phyloP scores from a whole-genome alignment of 2,113 vertebrate species.

The Hoplias malabaricus region DNA sequence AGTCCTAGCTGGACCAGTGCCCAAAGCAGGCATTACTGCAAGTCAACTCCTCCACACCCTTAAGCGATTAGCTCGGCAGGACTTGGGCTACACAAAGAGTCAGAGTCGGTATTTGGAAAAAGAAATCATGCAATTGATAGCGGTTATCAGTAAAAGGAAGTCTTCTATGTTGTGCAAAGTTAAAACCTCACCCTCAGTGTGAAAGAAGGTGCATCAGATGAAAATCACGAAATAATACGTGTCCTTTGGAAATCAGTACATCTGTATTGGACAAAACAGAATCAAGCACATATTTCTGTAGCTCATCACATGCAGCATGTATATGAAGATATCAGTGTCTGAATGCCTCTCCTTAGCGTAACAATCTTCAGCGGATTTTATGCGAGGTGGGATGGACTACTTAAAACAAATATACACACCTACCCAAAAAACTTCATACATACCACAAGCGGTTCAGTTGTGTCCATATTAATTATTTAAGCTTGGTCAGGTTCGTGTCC shows the following conservation, averaged over 20 bases:
- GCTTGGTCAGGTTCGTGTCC: neutral
- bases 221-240: neutral
- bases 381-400: neutral
- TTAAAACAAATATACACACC: neutral
- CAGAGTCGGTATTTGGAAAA: neutral
- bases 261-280: neutral
- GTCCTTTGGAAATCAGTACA: neutral
- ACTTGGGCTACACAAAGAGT: slow-evolving; percentile 5
- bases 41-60: slow-evolving; percentile 24
- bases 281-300: neutral
- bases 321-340: no score
- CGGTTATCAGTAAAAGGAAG: neutral
- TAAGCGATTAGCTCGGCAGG: slow-evolving; percentile 50
- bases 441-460: slow-evolving; percentile 4
- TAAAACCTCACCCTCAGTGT: neutral
- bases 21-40: slow-evolving; percentile 44
- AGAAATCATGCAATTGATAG: neutral
- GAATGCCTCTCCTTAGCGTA: neutral
- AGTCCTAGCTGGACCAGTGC: slow-evolving; percentile 12
- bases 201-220: neutral
- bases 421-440: neutral
- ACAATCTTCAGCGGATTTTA: neutral
- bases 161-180: neutral
- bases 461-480: neutral
- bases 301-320: no score